Conservation (phyloP, 2,888 invertebrate species). For the Sphecodes monilicornis region DNA sequence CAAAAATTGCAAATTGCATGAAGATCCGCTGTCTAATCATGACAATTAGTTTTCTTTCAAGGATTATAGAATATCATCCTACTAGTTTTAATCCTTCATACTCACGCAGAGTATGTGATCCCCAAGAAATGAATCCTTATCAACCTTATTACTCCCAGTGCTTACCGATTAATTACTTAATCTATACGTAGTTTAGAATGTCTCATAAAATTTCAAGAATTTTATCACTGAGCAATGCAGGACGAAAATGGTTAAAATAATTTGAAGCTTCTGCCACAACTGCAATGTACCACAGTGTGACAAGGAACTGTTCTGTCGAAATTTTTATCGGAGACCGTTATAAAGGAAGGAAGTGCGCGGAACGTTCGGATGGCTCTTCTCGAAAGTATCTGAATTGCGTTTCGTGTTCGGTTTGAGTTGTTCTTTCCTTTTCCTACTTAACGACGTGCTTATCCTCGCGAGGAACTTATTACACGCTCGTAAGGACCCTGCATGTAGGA, state of each 20-base stretch:
- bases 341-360: neutral
- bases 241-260: neutral
- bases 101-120: too few relatives aligned
- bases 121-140: too few relatives aligned
- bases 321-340: neutral
- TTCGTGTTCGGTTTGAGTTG: neutral
- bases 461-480: slow-evolving; percentile 52
- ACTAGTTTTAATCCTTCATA: too few relatives aligned
- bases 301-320: neutral
- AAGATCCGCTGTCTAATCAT: too few relatives aligned
- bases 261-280: neutral
- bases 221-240: too few relatives aligned
- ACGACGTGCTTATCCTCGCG: slow-evolving; percentile 38
- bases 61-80: too few relatives aligned
- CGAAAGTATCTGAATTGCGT: slow-evolving; percentile 7
- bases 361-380: neutral
- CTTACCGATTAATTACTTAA: too few relatives aligned
- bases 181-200: too few relatives aligned
- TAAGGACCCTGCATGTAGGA: slow-evolving; percentile 50
- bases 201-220: too few relatives aligned
- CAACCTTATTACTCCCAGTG: too few relatives aligned
- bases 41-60: too few relatives aligned
- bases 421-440: slow-evolving; percentile 23
- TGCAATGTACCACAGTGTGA: neutral
- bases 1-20: too few relatives aligned